Conservation (phyloP, 2,797 vertebrate genomes). For the Sylvia borin region DNA sequence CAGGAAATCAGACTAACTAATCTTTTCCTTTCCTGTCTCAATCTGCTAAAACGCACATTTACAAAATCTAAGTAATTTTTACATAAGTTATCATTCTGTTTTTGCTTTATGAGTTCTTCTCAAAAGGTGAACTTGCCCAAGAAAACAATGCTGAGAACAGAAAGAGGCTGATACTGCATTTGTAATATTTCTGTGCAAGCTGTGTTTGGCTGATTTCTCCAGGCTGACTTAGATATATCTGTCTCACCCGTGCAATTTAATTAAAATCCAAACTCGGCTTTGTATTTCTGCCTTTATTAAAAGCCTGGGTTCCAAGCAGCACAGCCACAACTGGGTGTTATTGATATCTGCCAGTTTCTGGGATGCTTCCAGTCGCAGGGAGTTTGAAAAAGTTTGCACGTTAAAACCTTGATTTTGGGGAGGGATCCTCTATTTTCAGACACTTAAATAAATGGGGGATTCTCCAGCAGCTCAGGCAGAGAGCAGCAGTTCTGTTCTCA, state of each 20-base stretch:
- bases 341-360: neutral
- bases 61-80: neutral
- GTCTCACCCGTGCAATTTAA: neutral
- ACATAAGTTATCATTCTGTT: neutral
- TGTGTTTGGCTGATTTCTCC: neutral
- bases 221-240: neutral
- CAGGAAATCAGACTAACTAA: neutral
- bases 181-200: neutral
- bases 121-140: neutral
- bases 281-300: neutral
- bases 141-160: neutral
- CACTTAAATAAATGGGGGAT: neutral
- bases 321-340: neutral
- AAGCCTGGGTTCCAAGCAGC: neutral
- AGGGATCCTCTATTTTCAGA: neutral
- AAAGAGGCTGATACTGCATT: neutral
- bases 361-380: neutral
- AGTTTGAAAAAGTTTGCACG: neutral
- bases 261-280: neutral
- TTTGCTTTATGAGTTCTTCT: neutral
- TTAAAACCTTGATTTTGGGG: neutral
- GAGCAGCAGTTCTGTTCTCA: neutral
- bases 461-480: neutral
- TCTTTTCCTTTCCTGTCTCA: neutral
- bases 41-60: neutral